Evolutionary conservation across 2,797 vertebrate species (phyloP), one percentile per base, ranked within the genome.

Genomic region (Tapera naevia): DNA sequence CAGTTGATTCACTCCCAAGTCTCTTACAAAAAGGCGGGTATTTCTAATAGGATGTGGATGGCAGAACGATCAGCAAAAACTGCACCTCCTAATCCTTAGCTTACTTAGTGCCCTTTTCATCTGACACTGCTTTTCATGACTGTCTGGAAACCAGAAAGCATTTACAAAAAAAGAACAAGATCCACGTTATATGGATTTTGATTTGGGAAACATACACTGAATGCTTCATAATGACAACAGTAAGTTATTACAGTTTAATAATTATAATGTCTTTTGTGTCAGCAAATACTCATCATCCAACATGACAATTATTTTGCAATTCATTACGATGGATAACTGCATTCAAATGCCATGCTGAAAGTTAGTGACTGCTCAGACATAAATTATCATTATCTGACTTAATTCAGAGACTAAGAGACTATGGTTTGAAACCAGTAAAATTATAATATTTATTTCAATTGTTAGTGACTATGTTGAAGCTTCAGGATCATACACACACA

Each of bases 231-330:
- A 70, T 60, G 51, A 89, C 66, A 94, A 84, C 46, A 84, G 30
- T 48, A 58, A 86, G 91, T 90, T 86, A 86, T 81, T 84, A 94
- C 57, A 81, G 62, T 90, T 93, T 86, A 86, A 76, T 78, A 95
- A 93, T 88, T 89, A 93, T 54, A 86, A 90, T 32, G 80, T 23
- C 58, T 94, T 94, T 84, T 88, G 58, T 86, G 86, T 32, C 73
- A 62, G 45, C 80, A 93, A 93, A 86, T 41, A 90, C 48, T 94
- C 70, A 84, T 86, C 86, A 86, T 32, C 58, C 73, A 81, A 88
- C 39, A 57, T 35, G 45, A 84, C 79, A 92, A 93, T 85, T 91
- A 91, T 73, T 93, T 41, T 87, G 66, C 80, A 62, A 60, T 79
- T 95, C 73, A 69, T 79, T 88, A 79, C 5, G 17, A 94, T 43